Conservation (phyloP, 2,113 vertebrate species). For the Sinosuthora webbiana region DNA sequence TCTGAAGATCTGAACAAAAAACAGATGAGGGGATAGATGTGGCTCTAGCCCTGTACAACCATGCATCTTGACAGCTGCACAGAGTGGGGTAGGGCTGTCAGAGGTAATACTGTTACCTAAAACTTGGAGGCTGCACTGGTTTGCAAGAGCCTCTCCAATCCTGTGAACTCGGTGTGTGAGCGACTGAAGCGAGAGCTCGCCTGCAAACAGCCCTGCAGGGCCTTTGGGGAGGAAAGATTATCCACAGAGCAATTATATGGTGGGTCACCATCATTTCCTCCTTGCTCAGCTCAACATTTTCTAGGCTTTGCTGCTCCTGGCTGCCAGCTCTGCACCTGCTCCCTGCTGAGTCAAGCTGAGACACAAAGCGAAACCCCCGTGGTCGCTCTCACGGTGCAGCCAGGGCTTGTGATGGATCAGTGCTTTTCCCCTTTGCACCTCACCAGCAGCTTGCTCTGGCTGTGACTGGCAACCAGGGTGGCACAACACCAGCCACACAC, state of each 20-base stretch:
- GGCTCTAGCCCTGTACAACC: neutral
- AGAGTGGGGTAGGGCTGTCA: neutral
- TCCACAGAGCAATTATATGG: neutral
- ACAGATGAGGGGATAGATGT: neutral
- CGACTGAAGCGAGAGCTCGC: neutral
- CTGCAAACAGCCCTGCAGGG: neutral
- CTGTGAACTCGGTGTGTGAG: neutral
- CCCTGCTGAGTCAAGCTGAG: neutral
- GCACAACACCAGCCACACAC: neutral
- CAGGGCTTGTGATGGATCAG: neutral
- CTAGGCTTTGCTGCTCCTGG: neutral
- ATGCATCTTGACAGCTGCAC: neutral
- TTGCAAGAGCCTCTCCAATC: neutral
- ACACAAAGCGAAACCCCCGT: neutral
- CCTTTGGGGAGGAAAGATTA: slow-evolving; percentile 3
- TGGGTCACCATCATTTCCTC: neutral
- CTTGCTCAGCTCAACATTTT: neutral
- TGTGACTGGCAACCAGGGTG: neutral
- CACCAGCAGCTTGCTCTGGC: neutral
- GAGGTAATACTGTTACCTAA: neutral
- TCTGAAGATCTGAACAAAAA: neutral
- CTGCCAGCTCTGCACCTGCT: slow-evolving; percentile 36
- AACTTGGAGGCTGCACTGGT: neutral
- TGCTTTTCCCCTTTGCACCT: neutral
- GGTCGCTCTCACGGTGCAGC: neutral